Evolutionary conservation across 2,113 vertebrate species (phyloP), one percentile per base, ranked within the genome.

Genomic region (Eudyptes chrysolophus): DNA sequence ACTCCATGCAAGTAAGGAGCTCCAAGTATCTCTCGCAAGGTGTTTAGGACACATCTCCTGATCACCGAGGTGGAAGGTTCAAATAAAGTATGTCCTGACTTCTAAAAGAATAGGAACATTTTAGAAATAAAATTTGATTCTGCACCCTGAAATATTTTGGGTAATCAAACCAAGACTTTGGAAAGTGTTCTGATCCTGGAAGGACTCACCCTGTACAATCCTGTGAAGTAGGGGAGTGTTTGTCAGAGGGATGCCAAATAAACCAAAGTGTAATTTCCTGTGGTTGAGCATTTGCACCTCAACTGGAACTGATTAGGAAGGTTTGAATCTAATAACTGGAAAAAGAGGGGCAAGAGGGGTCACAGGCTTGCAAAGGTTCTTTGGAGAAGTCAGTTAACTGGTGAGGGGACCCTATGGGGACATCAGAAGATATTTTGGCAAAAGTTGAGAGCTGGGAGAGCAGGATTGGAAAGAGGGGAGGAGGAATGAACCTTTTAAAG

Each of bases 251-350:
- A 94, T 60, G 65, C 92, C 89, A 96, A 97, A 94, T 96, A 96
- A 97, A 87, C 93, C 32, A 30, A 93, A 95, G 77, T 87, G 81
- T 71, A 95, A 93, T 97, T 96, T 96, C 97, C 94, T 96, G 94
- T 91, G 48, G 74, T 82, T 95, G 87, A 91, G 83, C 69, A 96
- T 96, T 96, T 95, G 84, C 93, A 95, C 93, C 52, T 96, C 89
- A 91, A 96, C 94, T 96, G 94, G 96, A 97, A 96, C 72, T 95
- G 89, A 97, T 97, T 97, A 95, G 90, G 72, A 78, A 64, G 46
- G 60, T 87, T 93, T 87, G 87, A 84, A 87, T 84, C 55, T 54
- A 92, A 64, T 94, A 91, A 89, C n/a, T 91, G 72, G 65, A 84
- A 94, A 89, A 84, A 93, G 76, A 91, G 58, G 65, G 26, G 51